phyloP scores from a whole-genome alignment of 2,113 vertebrate species.

The Dendrocopos noguchii region DNA sequence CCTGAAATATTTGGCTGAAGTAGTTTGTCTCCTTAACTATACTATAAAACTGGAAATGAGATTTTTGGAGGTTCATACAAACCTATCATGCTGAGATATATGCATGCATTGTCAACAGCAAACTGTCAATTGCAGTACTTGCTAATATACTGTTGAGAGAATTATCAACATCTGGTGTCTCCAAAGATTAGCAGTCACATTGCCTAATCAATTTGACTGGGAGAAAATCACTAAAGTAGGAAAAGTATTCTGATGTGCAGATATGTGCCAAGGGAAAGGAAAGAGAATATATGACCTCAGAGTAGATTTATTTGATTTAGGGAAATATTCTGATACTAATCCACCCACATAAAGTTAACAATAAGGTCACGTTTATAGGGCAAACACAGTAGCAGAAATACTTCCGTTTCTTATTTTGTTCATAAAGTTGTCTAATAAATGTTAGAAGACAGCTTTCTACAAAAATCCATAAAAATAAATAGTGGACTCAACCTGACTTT shows the following conservation, averaged over 20 bases:
- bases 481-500: neutral
- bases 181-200: neutral
- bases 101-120: neutral
- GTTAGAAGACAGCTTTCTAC: neutral
- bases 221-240: neutral
- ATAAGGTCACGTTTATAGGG: neutral
- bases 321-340: neutral
- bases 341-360: neutral
- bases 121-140: neutral
- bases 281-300: neutral
- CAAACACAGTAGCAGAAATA: neutral
- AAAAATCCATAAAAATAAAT: no score
- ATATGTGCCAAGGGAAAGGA: neutral
- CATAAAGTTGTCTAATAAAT: neutral
- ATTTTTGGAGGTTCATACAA: neutral
- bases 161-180: neutral
- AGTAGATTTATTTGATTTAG: neutral
- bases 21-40: neutral
- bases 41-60: neutral
- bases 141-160: neutral
- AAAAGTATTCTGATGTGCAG: neutral
- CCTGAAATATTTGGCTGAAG: neutral
- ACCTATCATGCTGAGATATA: neutral
- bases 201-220: neutral
- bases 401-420: neutral